These are phyloP conservation scores for Xenops minutus DNA, from an alignment of 2,797 vertebrate genomes.

Conservation along the genomic window DNA sequence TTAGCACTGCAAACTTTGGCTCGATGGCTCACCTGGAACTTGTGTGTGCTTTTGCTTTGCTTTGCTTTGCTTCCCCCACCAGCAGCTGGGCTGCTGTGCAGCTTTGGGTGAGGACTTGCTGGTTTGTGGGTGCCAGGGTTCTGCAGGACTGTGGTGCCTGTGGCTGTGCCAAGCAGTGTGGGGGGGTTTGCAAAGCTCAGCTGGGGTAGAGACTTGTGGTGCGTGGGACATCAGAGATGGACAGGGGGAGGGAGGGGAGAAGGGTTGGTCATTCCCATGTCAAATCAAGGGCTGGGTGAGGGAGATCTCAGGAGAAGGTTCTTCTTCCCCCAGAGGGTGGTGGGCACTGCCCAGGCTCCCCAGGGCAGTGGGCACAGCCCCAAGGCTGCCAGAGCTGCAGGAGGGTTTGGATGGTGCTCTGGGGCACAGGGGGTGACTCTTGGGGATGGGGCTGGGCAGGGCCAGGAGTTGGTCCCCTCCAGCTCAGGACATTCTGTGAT, in stretches of 20 bases:
- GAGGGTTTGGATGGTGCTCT: not conserved
- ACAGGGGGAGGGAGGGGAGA: accelerated
- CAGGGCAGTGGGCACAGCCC: not conserved
- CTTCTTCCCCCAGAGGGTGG: not conserved
- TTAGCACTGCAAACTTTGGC: not conserved
- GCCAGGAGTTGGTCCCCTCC: not conserved
- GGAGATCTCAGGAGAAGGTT: not conserved
- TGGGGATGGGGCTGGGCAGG: not conserved
- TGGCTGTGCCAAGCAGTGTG: not conserved
- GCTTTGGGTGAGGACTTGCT: not conserved
- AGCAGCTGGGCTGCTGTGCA: accelerated
- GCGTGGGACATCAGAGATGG: accelerated
- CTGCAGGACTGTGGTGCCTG: not conserved
- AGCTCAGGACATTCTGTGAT: not conserved
- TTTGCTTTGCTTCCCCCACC: not conserved
- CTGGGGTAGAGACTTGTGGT: not conserved
- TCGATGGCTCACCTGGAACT: not conserved
- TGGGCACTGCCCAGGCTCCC: not conserved
- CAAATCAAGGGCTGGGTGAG: not conserved
- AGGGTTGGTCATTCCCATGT: not conserved
- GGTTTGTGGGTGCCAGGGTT: not conserved
- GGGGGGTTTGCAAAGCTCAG: not conserved
- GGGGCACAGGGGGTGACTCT: not conserved
- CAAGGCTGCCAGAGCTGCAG: not conserved
- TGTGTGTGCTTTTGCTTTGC: not conserved